Conservation (phyloP, 2,888 invertebrate genomes). For the Megaustenia siamemsis region DNA sequence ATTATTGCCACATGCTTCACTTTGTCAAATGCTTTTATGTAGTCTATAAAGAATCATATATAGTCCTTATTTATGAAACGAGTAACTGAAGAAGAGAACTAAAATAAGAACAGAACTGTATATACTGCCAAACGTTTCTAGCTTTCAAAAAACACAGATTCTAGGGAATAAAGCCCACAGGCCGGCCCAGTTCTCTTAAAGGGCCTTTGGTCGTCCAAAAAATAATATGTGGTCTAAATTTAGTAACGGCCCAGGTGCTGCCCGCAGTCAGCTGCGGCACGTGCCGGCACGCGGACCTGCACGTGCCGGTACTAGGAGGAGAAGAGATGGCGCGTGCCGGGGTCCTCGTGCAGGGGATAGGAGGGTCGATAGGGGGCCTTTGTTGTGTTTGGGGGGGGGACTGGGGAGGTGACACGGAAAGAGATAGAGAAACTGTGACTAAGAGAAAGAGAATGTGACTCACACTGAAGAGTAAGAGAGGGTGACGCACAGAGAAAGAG, state of each 20-base stretch:
- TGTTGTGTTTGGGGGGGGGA: neutral
- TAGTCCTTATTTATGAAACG: too few relatives aligned
- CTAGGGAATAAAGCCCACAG: too few relatives aligned
- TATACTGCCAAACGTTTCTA: too few relatives aligned
- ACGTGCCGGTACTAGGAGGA: slow-evolving; percentile 46
- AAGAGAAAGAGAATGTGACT: neutral
- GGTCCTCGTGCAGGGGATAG: neutral
- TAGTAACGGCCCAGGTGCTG: slow-evolving; percentile 49
- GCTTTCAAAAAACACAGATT: too few relatives aligned
- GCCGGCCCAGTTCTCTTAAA: too few relatives aligned
- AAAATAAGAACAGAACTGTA: too few relatives aligned
- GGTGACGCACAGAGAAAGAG: neutral
- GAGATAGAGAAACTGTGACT: neutral
- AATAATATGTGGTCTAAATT: slow-evolving; percentile 46
- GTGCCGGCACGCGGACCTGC: slow-evolving; percentile 50
- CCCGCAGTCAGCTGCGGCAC: slow-evolving; percentile 35
- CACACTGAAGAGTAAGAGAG: neutral
- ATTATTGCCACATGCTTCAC: too few relatives aligned
- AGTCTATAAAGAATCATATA: too few relatives aligned
- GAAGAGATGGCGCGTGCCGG: slow-evolving; percentile 21
- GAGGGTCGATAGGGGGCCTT: neutral
- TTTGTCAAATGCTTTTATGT: too few relatives aligned
- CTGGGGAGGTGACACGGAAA: neutral
- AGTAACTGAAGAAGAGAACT: too few relatives aligned
- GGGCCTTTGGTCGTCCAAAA: too few relatives aligned